Evolutionary conservation across 1,140 invertebrate species (phyloP).

Genomic region (Drosophila willistoni): DNA sequence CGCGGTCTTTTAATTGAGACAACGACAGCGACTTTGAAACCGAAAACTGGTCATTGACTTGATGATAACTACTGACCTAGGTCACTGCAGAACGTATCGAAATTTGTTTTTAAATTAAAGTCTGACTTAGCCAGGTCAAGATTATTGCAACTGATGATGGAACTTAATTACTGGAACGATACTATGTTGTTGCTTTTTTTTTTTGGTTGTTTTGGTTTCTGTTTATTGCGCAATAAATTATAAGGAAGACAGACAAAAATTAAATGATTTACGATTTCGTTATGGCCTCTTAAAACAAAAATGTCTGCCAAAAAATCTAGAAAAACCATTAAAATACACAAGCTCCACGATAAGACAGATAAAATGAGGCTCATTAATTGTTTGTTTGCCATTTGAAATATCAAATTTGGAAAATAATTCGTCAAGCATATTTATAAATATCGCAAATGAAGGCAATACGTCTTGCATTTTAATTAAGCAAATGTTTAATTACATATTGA

Average conservation of each 20-base stretch:
- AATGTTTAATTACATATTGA: slow-evolving; percentile 27
- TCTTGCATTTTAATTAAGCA: slow-evolving; percentile 36
- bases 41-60: slow-evolving; percentile 23
- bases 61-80: slow-evolving; percentile 14
- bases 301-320: slow-evolving; percentile 57
- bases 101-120: slow-evolving; percentile 4
- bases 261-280: slow-evolving; percentile 40
- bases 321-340: slow-evolving; percentile 38
- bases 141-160: slow-evolving; percentile 17
- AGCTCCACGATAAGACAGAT: slow-evolving; percentile 24
- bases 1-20: slow-evolving; percentile 6
- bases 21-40: slow-evolving; percentile 42
- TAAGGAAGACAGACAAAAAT: slow-evolving; percentile 39
- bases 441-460: slow-evolving; percentile 16
- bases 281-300: slow-evolving; percentile 44
- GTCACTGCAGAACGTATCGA: slow-evolving; percentile 40
- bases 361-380: slow-evolving; percentile 19
- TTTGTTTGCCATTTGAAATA: slow-evolving; percentile 27
- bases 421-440: slow-evolving; percentile 29
- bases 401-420: slow-evolving; percentile 25
- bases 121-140: slow-evolving; percentile 47
- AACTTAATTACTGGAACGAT: slow-evolving; percentile 4
- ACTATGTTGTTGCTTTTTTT: background rate
- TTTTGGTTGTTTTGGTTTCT: too few relatives aligned
- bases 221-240: background rate